phyloP scores from a whole-genome alignment of 30 jellyfish, hydroid and myxozoan genomes.

The Rhopilema esculentum region DNA sequence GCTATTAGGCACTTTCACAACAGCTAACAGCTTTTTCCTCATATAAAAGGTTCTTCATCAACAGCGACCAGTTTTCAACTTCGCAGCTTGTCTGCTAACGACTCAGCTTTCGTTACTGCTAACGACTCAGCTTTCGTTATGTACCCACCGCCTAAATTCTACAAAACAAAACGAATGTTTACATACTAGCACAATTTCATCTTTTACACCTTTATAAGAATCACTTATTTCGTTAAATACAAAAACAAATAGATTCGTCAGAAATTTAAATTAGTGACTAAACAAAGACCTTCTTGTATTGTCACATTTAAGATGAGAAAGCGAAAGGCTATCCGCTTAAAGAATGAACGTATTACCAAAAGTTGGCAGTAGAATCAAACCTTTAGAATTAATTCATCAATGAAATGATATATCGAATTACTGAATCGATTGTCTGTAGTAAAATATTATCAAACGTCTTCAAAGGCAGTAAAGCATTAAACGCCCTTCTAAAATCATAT shows the following conservation, averaged over 20 bases:
- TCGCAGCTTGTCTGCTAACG: no score
- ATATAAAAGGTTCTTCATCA: no score
- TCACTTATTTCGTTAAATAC: neutral
- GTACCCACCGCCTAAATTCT: neutral
- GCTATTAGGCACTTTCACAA: no score
- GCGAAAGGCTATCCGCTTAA: neutral
- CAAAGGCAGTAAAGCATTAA: neutral
- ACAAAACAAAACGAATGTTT: neutral
- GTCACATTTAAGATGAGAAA: neutral
- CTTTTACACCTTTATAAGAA: neutral
- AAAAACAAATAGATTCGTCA: neutral
- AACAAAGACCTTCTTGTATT: neutral
- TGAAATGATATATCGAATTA: conserved; percentile 15
- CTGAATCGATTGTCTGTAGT: neutral
- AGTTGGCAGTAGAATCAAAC: conserved; percentile 2
- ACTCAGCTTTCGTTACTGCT: no score
- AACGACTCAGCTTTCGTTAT: neutral
- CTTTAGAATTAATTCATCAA: conserved; percentile 3
- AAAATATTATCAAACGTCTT: neutral
- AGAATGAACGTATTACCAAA: neutral
- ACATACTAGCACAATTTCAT: neutral
- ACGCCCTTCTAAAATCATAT: neutral
- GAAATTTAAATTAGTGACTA: neutral
- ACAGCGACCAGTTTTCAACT: no score
- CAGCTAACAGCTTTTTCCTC: no score